These are phyloP conservation scores for Xanthorhoe designata DNA, from an alignment of 2,888 invertebrate genomes.

Conservation along the genomic window DNA sequence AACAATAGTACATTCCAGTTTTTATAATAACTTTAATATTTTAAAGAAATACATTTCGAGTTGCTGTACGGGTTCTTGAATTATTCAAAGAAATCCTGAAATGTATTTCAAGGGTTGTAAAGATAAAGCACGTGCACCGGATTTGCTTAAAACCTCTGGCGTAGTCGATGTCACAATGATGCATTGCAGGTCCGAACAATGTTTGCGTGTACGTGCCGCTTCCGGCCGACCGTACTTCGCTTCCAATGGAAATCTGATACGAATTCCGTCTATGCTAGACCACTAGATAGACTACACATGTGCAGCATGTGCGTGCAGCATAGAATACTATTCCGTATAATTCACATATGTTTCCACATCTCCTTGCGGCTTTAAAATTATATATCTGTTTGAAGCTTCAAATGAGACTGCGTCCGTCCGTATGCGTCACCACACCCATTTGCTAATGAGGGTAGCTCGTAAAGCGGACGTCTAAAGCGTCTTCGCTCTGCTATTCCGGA, in stretches of 20 bases:
- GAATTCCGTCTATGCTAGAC: constrained; percentile 13
- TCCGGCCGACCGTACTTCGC: constrained; percentile 43
- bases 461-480: constrained; percentile 51
- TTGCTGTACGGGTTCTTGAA: not conserved
- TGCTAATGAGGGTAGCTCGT: constrained; percentile 63
- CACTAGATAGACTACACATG: constrained; percentile 1
- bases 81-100: constrained; percentile 11
- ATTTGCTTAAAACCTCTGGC: constrained; percentile 32
- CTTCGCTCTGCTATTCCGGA: constrained; percentile 49
- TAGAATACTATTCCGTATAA: not conserved
- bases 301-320: constrained; percentile 2
- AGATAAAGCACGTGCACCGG: constrained; percentile 31
- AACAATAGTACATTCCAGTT: too few species aligned
- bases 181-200: constrained; percentile 68
- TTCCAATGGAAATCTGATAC: constrained; percentile 36
- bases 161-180: constrained; percentile 60
- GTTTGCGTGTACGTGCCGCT: constrained; percentile 63
- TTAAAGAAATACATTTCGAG: constrained; percentile 2
- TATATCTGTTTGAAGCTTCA: constrained; percentile 42
- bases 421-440: constrained; percentile 54
- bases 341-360: constrained; percentile 23
- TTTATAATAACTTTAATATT: not conserved
- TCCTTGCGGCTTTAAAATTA: constrained; percentile 47
- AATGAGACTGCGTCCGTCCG: constrained; percentile 47
- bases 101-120: constrained; percentile 14